phyloP scores from a whole-genome alignment of 2,113 vertebrate genomes.

The Centropristis striata region DNA sequence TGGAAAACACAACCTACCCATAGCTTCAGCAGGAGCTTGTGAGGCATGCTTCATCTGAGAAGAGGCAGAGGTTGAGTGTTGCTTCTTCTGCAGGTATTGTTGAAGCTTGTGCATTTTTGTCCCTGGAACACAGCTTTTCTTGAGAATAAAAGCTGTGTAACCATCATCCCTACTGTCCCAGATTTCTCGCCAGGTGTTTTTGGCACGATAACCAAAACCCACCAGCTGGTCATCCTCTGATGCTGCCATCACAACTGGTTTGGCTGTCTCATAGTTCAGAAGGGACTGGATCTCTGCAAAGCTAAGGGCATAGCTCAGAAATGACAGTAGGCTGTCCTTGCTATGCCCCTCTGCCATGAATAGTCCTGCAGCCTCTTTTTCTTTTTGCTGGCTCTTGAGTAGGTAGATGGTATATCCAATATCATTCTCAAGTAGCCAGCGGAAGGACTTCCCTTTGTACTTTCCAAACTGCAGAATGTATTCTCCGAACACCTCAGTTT shows the following conservation, averaged over 20 bases:
- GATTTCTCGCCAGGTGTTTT: not conserved
- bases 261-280: not conserved
- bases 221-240: not conserved
- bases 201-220: not conserved
- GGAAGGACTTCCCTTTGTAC: no score
- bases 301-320: no score
- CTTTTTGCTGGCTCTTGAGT: no score
- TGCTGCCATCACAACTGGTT: not conserved
- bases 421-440: no score
- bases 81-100: not conserved
- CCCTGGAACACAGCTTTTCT: not conserved
- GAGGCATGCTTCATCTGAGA: not conserved
- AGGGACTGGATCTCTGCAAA: not conserved
- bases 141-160: not conserved
- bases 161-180: not conserved
- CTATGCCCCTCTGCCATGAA: no score
- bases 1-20: not conserved
- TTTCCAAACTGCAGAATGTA: no score
- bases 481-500: no score
- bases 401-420: no score
- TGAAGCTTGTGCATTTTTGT: not conserved
- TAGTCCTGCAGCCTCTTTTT: no score
- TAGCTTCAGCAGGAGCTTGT: not conserved
- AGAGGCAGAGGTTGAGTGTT: not conserved
- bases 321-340: no score